These are phyloP conservation scores for Agelas oroides DNA, from an alignment of 37 sponge, comb jelly and placozoan genomes.

Conservation along the genomic window DNA sequence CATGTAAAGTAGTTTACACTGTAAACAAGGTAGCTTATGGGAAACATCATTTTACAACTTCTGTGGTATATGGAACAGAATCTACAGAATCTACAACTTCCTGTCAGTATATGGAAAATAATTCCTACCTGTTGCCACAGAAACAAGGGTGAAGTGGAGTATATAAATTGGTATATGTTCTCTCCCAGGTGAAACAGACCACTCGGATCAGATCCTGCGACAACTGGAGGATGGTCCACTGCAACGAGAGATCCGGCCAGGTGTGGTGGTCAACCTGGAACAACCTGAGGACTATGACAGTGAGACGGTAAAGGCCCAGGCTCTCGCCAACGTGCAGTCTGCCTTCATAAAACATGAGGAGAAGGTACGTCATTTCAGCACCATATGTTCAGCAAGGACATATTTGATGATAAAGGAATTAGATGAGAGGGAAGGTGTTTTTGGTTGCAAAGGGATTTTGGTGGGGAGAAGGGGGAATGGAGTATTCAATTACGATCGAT, in stretches of 20 bases:
- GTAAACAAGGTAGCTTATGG: no score
- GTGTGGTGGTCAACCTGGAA: slow-evolving; percentile 75
- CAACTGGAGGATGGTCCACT: slow-evolving; percentile 81
- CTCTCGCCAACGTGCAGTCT: slow-evolving; percentile 73
- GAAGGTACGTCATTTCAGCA: neutral
- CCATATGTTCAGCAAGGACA: neutral
- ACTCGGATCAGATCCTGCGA: slow-evolving; percentile 67
- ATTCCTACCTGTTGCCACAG: no score
- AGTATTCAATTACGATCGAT: no score
- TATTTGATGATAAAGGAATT: no score
- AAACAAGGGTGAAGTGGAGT: neutral
- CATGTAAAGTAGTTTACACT: no score
- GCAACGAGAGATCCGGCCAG: slow-evolving; percentile 71
- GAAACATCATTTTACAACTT: no score
- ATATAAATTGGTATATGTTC: no score
- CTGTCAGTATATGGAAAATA: no score
- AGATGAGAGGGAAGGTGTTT: neutral
- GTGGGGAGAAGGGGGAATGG: neutral
- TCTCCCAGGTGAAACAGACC: slow-evolving; percentile 49
- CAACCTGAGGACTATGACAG: slow-evolving; percentile 73
- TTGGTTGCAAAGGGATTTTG: neutral
- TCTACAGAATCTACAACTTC: no score
- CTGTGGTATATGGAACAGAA: no score
- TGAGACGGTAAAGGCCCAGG: slow-evolving; percentile 78
- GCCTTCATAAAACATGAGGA: slow-evolving; percentile 71